Evolutionary conservation across 1,140 invertebrate species (phyloP), one percentile per base, ranked within the genome.

Genomic region (Atopsyche davidsoni): DNA sequence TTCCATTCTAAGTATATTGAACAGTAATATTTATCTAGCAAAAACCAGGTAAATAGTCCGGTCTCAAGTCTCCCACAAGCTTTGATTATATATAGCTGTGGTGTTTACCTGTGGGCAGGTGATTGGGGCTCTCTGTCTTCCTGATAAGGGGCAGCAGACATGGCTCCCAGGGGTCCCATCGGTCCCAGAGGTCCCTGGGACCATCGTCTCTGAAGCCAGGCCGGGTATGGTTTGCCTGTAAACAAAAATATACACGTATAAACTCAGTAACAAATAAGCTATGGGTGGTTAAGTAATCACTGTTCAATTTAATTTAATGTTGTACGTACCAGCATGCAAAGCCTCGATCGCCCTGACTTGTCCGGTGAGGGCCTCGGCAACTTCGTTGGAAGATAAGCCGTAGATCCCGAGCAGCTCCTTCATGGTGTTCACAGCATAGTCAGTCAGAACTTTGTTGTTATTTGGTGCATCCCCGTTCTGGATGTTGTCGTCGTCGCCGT

Each of bases 351-450:
- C 69, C 45, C 70, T 63, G 19, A 79, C 69, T 62, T 79, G 77
- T 42, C 75, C 70, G 38, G 68, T 75, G 23, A 79, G 75, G 42
- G 75, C 76, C 59, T 79, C 77, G 25, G 76, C 76, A 1, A 79
- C 76, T 63, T 79, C 77, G 51, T 74, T 73, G 1, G 77, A 77
- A 17, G 77, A 77, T 38, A 82, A 65, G 23, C 83, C 83, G 61
- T 87, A 86, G 55, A 87, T 81, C 11, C 81, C 79, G 13, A 87
- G 66, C 23, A 87, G 65, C 64, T 86, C 83, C 52, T 84, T 81
- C 82, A 86, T 85, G 2, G 83, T 85, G 44, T 78, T 82, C 68
- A 85, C 81, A 3, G 83, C 83, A 64, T 83, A 86, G 59, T 85
- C 82, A 53, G 79, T 75, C 64, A 85, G 61, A 40, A 73, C 69